Conservation (phyloP, 2,113 vertebrate genomes). For the Ptychochromis oligacanthus region DNA sequence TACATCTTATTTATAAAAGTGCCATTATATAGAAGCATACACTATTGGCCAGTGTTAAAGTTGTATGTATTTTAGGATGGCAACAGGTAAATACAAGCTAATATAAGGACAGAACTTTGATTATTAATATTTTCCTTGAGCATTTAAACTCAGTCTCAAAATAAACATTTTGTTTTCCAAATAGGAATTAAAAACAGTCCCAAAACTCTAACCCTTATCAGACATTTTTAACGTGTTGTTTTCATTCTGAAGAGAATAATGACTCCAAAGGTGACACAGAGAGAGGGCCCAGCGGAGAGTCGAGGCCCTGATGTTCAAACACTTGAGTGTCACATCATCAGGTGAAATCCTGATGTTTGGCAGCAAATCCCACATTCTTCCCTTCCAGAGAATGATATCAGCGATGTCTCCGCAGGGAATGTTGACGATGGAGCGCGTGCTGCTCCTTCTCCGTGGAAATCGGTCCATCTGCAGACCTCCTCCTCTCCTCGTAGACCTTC, state of each 20-base stretch:
- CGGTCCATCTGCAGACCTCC: conserved; percentile 64
- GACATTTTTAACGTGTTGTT: background rate
- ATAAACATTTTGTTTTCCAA: background rate
- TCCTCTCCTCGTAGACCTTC: conserved; percentile 53
- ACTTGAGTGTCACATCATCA: background rate
- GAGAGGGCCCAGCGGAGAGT: background rate
- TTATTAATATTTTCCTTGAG: background rate
- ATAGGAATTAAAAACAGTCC: too few relatives aligned
- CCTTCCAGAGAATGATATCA: conserved; percentile 53
- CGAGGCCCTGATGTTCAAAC: conserved; percentile 1
- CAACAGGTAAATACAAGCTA: background rate
- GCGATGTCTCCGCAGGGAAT: conserved; percentile 74
- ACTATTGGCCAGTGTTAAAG: background rate
- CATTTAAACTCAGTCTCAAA: background rate
- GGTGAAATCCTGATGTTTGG: background rate
- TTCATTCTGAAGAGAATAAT: background rate
- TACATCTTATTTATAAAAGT: background rate
- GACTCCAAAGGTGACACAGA: background rate
- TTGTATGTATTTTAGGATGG: background rate
- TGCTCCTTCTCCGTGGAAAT: conserved; percentile 54
- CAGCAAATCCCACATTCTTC: background rate
- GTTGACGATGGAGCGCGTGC: conserved; percentile 42
- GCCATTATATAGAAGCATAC: background rate
- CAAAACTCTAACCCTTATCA: background rate
- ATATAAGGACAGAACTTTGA: background rate